Conservation (phyloP, 2,113 vertebrate genomes). For the Oreochromis niloticus region DNA sequence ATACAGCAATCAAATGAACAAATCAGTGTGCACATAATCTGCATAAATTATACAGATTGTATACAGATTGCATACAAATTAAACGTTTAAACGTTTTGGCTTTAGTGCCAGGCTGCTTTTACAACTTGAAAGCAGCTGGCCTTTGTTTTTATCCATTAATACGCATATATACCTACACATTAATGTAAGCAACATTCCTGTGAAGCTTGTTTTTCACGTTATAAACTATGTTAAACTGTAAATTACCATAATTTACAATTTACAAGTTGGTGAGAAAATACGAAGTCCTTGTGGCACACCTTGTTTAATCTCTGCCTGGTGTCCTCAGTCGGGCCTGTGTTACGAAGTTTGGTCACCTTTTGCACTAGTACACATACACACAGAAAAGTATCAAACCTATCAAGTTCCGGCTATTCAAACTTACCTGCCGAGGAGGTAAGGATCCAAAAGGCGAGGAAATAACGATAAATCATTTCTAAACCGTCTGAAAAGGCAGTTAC, state of each 20-base stretch:
- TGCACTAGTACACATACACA: accelerated
- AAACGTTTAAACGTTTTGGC: accelerated
- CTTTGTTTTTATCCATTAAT: neutral
- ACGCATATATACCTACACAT: accelerated
- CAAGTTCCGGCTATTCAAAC: neutral
- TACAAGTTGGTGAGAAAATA: neutral
- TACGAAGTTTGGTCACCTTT: accelerated
- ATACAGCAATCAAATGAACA: accelerated
- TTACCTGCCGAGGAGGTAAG: neutral
- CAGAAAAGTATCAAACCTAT: accelerated
- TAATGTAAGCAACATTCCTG: neutral
- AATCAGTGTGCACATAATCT: neutral
- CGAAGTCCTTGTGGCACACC: accelerated
- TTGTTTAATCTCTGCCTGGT: accelerated
- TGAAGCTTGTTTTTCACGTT: accelerated
- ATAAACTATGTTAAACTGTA: accelerated
- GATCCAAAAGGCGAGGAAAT: neutral
- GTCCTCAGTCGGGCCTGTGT: accelerated
- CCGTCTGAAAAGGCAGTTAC: neutral
- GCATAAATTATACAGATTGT: too few relatives aligned
- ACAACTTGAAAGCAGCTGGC: neutral
- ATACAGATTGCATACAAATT: neutral
- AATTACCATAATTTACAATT: neutral
- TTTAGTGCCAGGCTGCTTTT: neutral
- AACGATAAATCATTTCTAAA: neutral